Base-by-base conservation (phyloP, 1,140 invertebrate genomes). In the Atopsyche davidsoni region DNA sequence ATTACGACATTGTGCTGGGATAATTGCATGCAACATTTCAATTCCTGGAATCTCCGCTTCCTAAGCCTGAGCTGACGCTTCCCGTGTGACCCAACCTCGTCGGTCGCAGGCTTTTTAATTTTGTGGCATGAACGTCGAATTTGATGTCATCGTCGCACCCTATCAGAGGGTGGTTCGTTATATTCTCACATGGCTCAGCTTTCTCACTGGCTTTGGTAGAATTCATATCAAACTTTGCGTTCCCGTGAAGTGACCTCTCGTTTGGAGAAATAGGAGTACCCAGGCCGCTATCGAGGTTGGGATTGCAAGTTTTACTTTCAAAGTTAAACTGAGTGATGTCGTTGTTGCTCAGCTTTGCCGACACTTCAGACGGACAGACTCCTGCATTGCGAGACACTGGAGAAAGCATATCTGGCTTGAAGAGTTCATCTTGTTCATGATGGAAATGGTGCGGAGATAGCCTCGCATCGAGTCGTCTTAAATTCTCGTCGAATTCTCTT, bases 81-180 rank as follows among this genome's bases (percentile, higher is more conserved):
- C 2, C 32, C 45, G 2, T 38, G 32, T 1, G 45, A 17, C 31
- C 47, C 14, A 43, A 41, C 39, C 38, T 55, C 16, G 65, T 41
- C 16, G 72, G 69, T 17, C 69, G 52, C 28, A 72, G 66, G 43
- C 71, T 68, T 59, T 74, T 74, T 38, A 74, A 58, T 35, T 70
- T 68, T 0, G 72, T 72, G 0, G 65, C 64, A 17, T 70, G 69
- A 3, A 69, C 69, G 41, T 74, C 72, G 47, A 72, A 73, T 54
- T 71, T 73, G 1, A 74, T 72, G 47, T 73, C 70, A 0, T 70
- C 64, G 49, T 74, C 72, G 43, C 68, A 70, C 47, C 75, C 76
- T 40, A 75, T 75, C 9, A 79, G 55, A 0, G 77, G 77, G 63
- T 78, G 76, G n/a, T n/a, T n/a, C n/a, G n/a, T n/a, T n/a, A n/a